Base-by-base conservation (phyloP, 2,113 vertebrate genomes). In the Tinamus guttatus region DNA sequence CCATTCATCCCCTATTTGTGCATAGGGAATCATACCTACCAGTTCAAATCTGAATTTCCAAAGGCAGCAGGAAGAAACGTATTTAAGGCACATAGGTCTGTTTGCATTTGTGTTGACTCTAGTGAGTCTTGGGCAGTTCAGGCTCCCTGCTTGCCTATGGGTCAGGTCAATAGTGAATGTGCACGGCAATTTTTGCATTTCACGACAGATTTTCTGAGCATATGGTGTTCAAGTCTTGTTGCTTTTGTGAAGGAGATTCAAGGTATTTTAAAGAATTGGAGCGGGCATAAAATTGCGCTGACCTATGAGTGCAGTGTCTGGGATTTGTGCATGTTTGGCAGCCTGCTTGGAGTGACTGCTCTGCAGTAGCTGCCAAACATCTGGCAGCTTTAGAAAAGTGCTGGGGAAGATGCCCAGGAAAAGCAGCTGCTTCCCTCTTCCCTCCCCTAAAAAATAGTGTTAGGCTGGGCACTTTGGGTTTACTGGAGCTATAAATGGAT, bases 311-410 rank as follows among this genome's bases (percentile, higher is more conserved):
- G 13, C 38, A 16, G 1, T 58, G 51, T 63, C 63, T 82, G 40
- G 24, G 19, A 81, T 54, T 49, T 54, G 68, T 32, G 85, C 51
- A 34, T 51, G 28, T 71, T 74, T 88, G 74, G 41, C 77, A 84
- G 74, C 41, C 90, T 90, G 58, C 60, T 63, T 68, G 38, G 19
- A 81, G 41, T 81, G 89, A 62, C 43, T 83, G 59, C n/a, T 78
- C 30, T 81, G 68, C 41, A 22, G 8, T 62, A 71, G 56, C 80
- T 84, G 80, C 85, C 92, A 92, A 94, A 81, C 80, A 94, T 81
- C 80, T 93, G 88, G 73, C 67, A 96, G 49, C 67, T 13, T 15
- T 36, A 60, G 47, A 32, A 68, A 85, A 90, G 34, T 70, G n/a
- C 11, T 36, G 83, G 36, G 45, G 73, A 93, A 96, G 93, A 92